These are phyloP conservation scores for Lepidochrysops patricia DNA, from an alignment of 2,888 invertebrate species.

Conservation along the genomic window DNA sequence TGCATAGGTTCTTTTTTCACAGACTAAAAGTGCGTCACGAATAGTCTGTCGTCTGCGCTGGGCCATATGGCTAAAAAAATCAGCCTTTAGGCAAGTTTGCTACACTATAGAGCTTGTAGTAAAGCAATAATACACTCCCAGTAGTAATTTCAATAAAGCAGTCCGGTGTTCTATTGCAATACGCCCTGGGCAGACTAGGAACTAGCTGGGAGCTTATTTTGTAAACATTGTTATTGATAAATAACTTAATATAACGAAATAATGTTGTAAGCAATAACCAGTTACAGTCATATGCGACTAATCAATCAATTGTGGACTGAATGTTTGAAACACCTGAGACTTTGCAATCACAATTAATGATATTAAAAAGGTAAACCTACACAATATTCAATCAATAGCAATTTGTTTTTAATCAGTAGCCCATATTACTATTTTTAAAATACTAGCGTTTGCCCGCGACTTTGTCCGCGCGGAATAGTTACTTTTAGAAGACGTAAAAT, in stretches of 20 bases:
- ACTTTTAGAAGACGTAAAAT: too few species aligned
- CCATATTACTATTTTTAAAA: too few species aligned
- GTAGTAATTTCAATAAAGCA: constrained; percentile 35
- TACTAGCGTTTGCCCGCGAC: too few species aligned
- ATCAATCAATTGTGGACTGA: neutral
- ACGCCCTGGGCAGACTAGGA: constrained; percentile 57
- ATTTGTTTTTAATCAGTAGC: too few species aligned
- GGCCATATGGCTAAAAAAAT: too few species aligned
- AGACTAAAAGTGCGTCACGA: too few species aligned
- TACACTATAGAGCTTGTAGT: neutral
- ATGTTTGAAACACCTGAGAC: neutral
- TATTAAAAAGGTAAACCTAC: neutral
- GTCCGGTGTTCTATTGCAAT: constrained; percentile 63
- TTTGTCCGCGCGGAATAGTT: too few species aligned
- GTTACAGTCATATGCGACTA: neutral
- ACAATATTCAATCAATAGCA: too few species aligned
- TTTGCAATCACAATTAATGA: neutral
- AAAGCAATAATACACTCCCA: neutral
- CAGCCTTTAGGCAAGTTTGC: too few species aligned
- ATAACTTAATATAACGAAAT: neutral
- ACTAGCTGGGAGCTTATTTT: constrained; percentile 19
- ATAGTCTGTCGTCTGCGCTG: too few species aligned
- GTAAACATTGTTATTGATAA: constrained; percentile 7
- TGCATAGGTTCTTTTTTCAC: too few species aligned
- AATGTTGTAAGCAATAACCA: neutral